Evolutionary conservation across 2,113 vertebrate species (phyloP).

Genomic region (Asarcornis scutulata): DNA sequence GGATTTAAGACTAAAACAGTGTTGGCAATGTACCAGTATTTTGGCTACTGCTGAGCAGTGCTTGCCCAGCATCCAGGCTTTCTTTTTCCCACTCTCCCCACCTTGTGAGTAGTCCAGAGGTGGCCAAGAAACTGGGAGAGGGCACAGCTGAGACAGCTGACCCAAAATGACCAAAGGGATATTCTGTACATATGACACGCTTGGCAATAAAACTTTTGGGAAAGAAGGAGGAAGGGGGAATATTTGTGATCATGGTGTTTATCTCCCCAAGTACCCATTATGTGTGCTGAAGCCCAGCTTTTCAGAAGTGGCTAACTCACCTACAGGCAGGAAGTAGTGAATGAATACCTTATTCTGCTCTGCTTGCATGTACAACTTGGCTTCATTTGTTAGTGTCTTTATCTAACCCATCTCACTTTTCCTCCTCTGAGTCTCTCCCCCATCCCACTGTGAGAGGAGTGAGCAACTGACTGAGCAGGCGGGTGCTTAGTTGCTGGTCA

Average conservation of each 20-base stretch:
- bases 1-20: background rate
- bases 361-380: background rate
- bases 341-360: background rate
- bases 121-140: background rate
- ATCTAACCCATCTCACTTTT: background rate
- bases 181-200: too few species aligned
- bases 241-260: background rate
- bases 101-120: background rate
- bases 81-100: background rate
- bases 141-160: background rate
- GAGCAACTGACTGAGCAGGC: background rate
- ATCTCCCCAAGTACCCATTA: background rate
- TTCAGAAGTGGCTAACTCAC: background rate
- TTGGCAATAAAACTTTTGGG: too few species aligned
- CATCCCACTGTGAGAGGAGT: background rate
- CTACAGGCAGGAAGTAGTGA: background rate
- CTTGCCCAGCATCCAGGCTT: background rate
- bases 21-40: background rate
- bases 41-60: background rate
- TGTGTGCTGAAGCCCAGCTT: background rate
- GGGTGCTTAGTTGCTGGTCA: background rate
- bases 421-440: background rate
- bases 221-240: background rate
- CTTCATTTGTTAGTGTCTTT: background rate
- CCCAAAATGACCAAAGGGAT: background rate